A percentile compares a stretch with the other conserved stretches of the same genome.
Conservation (phyloP, 2,888 invertebrate genomes). For the Sarcophaga caerulescens region DNA sequence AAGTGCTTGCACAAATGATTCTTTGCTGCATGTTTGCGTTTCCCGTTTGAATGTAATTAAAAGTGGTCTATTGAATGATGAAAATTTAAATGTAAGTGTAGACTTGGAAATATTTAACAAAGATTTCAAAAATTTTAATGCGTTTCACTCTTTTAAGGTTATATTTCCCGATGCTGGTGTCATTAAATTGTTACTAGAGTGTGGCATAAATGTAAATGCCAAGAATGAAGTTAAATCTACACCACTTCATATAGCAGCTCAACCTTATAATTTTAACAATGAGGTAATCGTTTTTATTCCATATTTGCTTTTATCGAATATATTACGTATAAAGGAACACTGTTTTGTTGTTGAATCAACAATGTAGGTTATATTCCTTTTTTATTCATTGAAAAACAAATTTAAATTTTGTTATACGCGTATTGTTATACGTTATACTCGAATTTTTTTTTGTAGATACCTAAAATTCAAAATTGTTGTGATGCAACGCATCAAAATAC, state of each 20-base stretch:
- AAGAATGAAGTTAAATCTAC: constrained; percentile 90
- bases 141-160: constrained; percentile 81
- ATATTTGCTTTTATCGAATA: not conserved
- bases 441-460: too few species aligned
- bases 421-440: too few species aligned
- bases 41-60: constrained; percentile 89
- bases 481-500: too few species aligned
- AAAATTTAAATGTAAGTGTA: constrained; percentile 81
- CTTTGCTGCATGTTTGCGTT: constrained; percentile 92
- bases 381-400: too few species aligned
- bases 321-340: too few species aligned
- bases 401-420: too few species aligned
- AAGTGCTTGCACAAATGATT: constrained; percentile 87
- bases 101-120: not conserved
- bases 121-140: not conserved
- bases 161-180: constrained; percentile 89
- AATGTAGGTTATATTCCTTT: too few species aligned
- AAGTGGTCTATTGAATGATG: constrained; percentile 89
- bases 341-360: too few species aligned
- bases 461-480: too few species aligned
- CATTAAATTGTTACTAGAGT: constrained; percentile 87
- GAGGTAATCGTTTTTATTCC: constrained; percentile 81
- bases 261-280: constrained; percentile 88
- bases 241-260: constrained; percentile 90
- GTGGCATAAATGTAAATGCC: constrained; percentile 89